Evolutionary conservation across 2,888 invertebrate genomes (phyloP).

Genomic region (Euproctis similis): DNA sequence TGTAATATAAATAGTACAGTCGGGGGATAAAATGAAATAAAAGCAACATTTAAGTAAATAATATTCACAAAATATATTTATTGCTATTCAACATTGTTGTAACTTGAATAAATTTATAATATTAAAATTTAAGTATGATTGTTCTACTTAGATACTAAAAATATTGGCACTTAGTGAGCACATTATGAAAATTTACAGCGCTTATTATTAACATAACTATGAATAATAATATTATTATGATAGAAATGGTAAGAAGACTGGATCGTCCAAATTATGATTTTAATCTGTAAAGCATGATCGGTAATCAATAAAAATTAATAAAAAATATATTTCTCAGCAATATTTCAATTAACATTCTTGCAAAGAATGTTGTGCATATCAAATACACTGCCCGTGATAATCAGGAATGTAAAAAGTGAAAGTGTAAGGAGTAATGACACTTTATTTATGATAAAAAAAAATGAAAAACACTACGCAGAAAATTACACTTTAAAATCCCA

Average conservation of each 20-base stretch:
- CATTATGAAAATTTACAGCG: constrained; percentile 45
- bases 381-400: too few species aligned
- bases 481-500: too few species aligned
- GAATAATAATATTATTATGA: constrained; percentile 21
- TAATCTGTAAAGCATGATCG: too few species aligned
- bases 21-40: constrained; percentile 3
- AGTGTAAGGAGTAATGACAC: too few species aligned
- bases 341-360: not conserved
- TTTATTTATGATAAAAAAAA: too few species aligned
- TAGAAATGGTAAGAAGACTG: not conserved
- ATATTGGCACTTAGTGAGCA: constrained; percentile 72
- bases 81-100: constrained; percentile 36
- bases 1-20: not conserved
- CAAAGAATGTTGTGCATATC: too few species aligned
- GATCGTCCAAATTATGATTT: not conserved
- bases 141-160: constrained; percentile 51
- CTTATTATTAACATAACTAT: constrained; percentile 25
- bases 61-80: constrained; percentile 50
- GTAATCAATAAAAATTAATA: too few species aligned
- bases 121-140: constrained; percentile 40
- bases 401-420: too few species aligned
- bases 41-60: constrained; percentile 13
- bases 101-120: constrained; percentile 42
- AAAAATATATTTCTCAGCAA: not conserved
- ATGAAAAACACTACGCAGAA: too few species aligned